Percentiles rank a stretch among this genome's conserved stretches.
Conservation (phyloP, 2,888 invertebrate species). For the Chorisops tibialis region DNA sequence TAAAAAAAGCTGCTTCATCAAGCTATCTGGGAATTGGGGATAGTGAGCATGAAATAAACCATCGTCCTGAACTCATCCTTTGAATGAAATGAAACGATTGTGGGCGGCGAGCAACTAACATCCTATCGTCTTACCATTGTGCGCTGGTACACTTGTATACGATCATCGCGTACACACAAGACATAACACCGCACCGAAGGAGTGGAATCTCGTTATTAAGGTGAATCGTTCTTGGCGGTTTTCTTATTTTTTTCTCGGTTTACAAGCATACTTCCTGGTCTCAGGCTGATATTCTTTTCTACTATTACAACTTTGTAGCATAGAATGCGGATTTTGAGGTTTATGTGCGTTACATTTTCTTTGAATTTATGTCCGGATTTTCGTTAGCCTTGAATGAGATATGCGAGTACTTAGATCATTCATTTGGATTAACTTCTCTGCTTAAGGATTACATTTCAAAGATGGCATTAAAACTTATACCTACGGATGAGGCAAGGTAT, state of each 20-base stretch:
- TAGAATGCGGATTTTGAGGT: constrained; percentile 7
- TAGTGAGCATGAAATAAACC: constrained; percentile 19
- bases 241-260: not conserved
- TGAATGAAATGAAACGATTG: not conserved
- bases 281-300: not conserved
- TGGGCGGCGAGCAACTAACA: constrained; percentile 9
- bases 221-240: not conserved
- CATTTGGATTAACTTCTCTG: not conserved
- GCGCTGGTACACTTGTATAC: not conserved
- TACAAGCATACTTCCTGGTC: not conserved
- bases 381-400: constrained; percentile 15
- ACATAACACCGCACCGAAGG: too few species aligned
- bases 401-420: constrained; percentile 10
- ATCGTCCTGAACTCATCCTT: not conserved
- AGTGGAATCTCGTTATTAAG: constrained; percentile 7
- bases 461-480: too few species aligned
- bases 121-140: constrained; percentile 12
- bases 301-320: constrained; percentile 5
- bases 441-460: too few species aligned
- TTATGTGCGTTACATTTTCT: constrained; percentile 16
- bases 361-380: constrained; percentile 16
- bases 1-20: constrained; percentile 27
- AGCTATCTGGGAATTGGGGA: constrained; percentile 15
- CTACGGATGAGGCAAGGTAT: too few species aligned
- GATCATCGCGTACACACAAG: not conserved